Percentiles rank a stretch among this genome's conserved stretches.
These are phyloP conservation scores for Pangasianodon hypophthalmus DNA, from an alignment of 2,113 vertebrate species.

Conservation along the genomic window DNA sequence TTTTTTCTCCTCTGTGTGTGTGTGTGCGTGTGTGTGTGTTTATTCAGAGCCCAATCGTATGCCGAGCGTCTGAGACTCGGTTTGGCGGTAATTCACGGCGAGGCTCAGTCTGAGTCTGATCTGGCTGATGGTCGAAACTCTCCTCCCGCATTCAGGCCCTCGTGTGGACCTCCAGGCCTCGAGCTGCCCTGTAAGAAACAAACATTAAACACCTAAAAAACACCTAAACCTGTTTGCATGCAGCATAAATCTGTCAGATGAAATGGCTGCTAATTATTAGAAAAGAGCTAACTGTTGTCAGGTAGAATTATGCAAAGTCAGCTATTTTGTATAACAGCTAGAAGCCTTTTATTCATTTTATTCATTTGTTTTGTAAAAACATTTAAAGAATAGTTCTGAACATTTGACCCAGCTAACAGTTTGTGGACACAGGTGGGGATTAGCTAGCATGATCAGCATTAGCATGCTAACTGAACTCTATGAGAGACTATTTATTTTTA, in stretches of 20 bases:
- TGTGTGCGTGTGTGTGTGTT: not conserved
- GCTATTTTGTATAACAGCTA: not conserved
- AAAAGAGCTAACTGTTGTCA: not conserved
- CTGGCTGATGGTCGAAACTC: slow-evolving; percentile 95
- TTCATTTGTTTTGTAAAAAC: not conserved
- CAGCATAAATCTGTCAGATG: not conserved
- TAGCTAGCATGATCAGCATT: not conserved
- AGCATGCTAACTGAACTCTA: not conserved
- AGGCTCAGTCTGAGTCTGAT: slow-evolving; percentile 96
- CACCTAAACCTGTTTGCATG: not conserved
- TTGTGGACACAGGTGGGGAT: not conserved
- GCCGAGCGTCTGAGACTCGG: slow-evolving; percentile 92
- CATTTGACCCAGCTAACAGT: not conserved
- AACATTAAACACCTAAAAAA: too few species aligned
- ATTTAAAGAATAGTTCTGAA: not conserved
- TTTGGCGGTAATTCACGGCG: slow-evolving; percentile 93
- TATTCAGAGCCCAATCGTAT: slow-evolving; percentile 89
- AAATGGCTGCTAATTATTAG: not conserved
- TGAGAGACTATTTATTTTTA: not conserved
- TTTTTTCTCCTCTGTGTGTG: not conserved
- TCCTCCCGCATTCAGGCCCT: slow-evolving; percentile 89
- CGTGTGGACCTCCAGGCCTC: slow-evolving; percentile 87
- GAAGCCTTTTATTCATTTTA: not conserved
- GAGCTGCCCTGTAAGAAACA: slow-evolving; percentile 88
- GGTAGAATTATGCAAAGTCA: not conserved